Evolutionary conservation across 2,113 vertebrate species (phyloP), one percentile per base, ranked within the genome.

Genomic region (Condylura cristata): DNA sequence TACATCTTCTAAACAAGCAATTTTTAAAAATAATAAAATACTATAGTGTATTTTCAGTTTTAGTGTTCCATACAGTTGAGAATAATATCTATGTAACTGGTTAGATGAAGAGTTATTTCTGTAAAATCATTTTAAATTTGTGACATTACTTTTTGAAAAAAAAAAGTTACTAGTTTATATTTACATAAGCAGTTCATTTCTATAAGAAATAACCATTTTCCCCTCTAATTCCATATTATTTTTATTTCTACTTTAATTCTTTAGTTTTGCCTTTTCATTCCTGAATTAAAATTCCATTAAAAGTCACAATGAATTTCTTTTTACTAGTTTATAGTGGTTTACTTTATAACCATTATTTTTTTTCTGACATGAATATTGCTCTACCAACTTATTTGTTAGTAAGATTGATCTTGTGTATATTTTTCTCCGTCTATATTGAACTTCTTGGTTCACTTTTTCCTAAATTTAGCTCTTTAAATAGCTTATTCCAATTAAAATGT

Each of bases 221-320:
- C 83, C 0, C 16, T 84, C 32, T 80, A 26, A 34, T 83, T 84
- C 93, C 93, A 80, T 2, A 71, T 37, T 56, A 10, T 70, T 81
- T 83, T 78, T 68, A 18, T 92, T 94, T 92, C 6, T 51, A 34
- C 17, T 85, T 83, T 44, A 53, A 3, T 61, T 79, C 9, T 90
- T 3, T 28, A 85, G 68, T 51, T 92, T 92, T 86, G 41, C 11
- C 74, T 89, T 16, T 30, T 90, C 46, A 48, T 92, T 87, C 81
- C 17, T 83, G 3, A 1, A 68, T 18, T 17, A 83, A 17, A 37
- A 56, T 8, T 10, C 4, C 6, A 86, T 91, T 79, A 18, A 83
- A 68, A 0, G 81, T 82, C 13, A 63, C 8, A 75, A 6, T 74
- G 22, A 0, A 44, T 86, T 94, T 92, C 34, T 75, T 85, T 91